A percentile compares a stretch with the other conserved stretches of the same genome.
Evolutionary conservation across 2,797 vertebrate species (phyloP).

Genomic region (Ceryle rudis): DNA sequence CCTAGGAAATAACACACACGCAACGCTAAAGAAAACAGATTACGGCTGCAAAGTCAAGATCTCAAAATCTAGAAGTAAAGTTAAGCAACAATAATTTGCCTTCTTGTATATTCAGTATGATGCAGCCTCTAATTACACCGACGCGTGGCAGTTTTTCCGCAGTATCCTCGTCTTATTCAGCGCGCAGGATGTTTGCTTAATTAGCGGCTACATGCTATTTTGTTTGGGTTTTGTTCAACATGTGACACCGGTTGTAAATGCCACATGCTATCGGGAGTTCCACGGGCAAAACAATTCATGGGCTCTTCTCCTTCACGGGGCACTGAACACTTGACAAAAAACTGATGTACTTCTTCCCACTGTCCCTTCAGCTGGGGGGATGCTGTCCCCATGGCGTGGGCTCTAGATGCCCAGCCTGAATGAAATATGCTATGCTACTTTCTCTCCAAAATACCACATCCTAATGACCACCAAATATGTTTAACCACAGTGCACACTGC

Average conservation of each 20-base stretch:
- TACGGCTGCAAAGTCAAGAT: not conserved
- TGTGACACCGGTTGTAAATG: constrained; percentile 16
- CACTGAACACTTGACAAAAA: not conserved
- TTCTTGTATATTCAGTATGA: constrained; percentile 23
- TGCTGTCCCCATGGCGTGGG: not conserved
- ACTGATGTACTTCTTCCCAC: not conserved
- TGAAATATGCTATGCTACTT: not conserved
- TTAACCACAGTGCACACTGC: not conserved
- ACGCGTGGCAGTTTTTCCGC: constrained; percentile 44
- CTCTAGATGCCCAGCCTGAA: not conserved
- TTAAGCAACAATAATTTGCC: constrained; percentile 38
- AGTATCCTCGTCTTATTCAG: not conserved
- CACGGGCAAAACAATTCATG: not conserved
- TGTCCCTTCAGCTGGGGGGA: not conserved
- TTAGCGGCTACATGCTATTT: constrained; percentile 12
- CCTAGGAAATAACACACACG: not conserved
- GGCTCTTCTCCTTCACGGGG: not conserved
- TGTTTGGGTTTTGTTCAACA: constrained; percentile 56
- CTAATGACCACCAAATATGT: not conserved
- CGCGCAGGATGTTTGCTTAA: constrained; percentile 40
- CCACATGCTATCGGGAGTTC: not conserved
- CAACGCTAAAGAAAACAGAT: not conserved
- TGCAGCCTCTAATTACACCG: constrained; percentile 54
- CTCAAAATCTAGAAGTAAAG: not conserved
- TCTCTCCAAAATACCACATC: not conserved